These are phyloP conservation scores for Achlya flavicornis DNA, from an alignment of 2,888 invertebrate species.

Conservation along the genomic window DNA sequence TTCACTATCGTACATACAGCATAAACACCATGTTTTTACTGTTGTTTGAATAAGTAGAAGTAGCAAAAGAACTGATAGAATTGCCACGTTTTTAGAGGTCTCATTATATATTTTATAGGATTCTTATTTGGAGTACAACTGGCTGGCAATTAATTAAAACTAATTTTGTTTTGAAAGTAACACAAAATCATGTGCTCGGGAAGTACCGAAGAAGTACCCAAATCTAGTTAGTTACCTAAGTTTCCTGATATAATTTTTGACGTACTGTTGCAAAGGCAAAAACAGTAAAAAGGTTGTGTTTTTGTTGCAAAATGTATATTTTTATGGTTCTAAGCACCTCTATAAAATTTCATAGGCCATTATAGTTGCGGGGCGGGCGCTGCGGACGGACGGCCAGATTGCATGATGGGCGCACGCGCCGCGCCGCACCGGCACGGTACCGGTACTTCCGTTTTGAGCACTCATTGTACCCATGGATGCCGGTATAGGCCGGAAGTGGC, in stretches of 20 bases:
- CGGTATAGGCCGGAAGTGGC: slow-evolving; percentile 56
- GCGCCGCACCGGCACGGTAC: slow-evolving; percentile 13
- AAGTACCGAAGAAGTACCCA: too few relatives aligned
- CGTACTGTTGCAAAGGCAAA: slow-evolving; percentile 9
- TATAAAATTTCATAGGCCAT: slow-evolving; percentile 41
- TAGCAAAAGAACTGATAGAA: neutral
- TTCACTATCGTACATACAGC: slow-evolving; percentile 16
- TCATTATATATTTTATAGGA: too few relatives aligned
- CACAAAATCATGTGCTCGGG: too few relatives aligned
- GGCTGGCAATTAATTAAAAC: too few relatives aligned
- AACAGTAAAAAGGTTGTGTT: slow-evolving; percentile 19
- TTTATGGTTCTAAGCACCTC: slow-evolving; percentile 29
- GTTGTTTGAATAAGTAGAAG: neutral
- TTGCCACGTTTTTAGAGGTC: neutral
- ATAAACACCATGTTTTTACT: slow-evolving; percentile 6
- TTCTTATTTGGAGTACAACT: too few relatives aligned
- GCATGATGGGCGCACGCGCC: slow-evolving; percentile 72
- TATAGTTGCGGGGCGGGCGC: slow-evolving; percentile 17
- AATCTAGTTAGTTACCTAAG: neutral
- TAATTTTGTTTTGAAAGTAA: too few relatives aligned
- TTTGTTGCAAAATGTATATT: slow-evolving; percentile 19
- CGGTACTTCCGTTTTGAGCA: slow-evolving; percentile 59
- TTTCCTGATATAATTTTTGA: too few relatives aligned
- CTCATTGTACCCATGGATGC: slow-evolving; percentile 45
- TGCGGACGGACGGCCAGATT: slow-evolving; percentile 41